Percentiles rank a stretch among this genome's conserved stretches.
Conservation (phyloP, 1,140 invertebrate species). For the Zaprionus davidi region DNA sequence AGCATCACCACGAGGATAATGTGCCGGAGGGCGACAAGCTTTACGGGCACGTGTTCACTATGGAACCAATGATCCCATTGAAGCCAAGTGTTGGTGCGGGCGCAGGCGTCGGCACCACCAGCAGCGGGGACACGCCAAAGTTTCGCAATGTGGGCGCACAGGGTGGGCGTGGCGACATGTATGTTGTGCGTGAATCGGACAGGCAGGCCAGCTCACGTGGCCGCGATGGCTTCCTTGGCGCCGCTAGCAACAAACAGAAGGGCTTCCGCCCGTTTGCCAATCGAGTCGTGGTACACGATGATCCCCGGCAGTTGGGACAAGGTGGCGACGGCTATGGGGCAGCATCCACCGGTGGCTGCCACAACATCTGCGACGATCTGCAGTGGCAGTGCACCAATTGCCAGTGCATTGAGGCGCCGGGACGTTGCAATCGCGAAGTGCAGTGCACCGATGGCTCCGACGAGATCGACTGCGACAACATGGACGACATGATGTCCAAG, state of each 20-base stretch:
- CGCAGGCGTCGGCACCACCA: slow-evolving; percentile 25
- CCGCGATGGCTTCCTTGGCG: slow-evolving; percentile 65
- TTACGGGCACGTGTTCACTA: slow-evolving; percentile 55
- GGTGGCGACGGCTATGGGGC: slow-evolving; percentile 53
- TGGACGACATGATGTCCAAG: slow-evolving; percentile 79
- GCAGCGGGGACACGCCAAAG: slow-evolving; percentile 52
- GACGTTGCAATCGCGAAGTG: slow-evolving; percentile 85
- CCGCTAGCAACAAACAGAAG: slow-evolving; percentile 72
- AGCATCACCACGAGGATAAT: slow-evolving; percentile 41
- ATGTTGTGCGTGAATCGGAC: slow-evolving; percentile 64
- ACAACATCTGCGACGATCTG: slow-evolving; percentile 83
- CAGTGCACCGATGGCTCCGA: slow-evolving; percentile 89
- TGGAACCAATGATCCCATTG: slow-evolving; percentile 56
- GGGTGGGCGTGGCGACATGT: slow-evolving; percentile 62
- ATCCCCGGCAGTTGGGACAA: slow-evolving; percentile 62
- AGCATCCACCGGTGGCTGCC: slow-evolving; percentile 78
- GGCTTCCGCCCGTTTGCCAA: slow-evolving; percentile 67
- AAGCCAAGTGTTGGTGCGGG: slow-evolving; percentile 39
- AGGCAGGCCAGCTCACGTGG: slow-evolving; percentile 54
- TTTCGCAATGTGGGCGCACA: slow-evolving; percentile 69
- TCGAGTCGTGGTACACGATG: slow-evolving; percentile 67
- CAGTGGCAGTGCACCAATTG: slow-evolving; percentile 87
- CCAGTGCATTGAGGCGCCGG: slow-evolving; percentile 85
- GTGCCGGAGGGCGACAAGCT: slow-evolving; percentile 42
- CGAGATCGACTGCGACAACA: slow-evolving; percentile 87